These are phyloP conservation scores for Leguminivora glycinivorella DNA, from an alignment of 1,140 invertebrate genomes.

Conservation along the genomic window DNA sequence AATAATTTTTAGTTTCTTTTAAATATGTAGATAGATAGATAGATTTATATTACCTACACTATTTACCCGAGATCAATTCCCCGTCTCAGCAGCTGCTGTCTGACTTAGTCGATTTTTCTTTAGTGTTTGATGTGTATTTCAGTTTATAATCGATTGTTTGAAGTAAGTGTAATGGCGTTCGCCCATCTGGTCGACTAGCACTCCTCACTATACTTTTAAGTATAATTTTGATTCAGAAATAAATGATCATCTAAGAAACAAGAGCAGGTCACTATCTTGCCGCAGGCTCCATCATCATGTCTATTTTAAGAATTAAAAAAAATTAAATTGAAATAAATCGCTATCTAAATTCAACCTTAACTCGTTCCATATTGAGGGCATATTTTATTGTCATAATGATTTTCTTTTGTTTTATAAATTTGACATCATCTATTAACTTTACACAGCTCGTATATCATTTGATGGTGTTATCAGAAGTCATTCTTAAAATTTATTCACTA, in stretches of 20 bases:
- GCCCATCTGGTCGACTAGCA: background rate
- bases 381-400: background rate
- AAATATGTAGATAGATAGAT: too few species aligned
- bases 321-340: background rate
- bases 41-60: too few species aligned
- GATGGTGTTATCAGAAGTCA: background rate
- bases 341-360: background rate
- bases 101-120: too few species aligned
- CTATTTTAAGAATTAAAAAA: background rate
- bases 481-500: background rate
- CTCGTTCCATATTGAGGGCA: background rate
- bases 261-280: background rate
- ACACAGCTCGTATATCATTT: background rate
- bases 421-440: background rate
- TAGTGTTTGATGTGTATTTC: too few species aligned
- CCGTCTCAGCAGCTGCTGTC: too few species aligned
- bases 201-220: background rate
- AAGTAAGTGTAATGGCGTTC: background rate
- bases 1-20: too few species aligned
- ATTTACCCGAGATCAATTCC: too few species aligned
- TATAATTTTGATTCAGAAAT: background rate
- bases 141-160: too few species aligned
- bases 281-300: background rate
- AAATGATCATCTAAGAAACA: background rate
- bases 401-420: constrained; percentile 5